Percentiles rank a stretch among this genome's conserved stretches.
These are phyloP conservation scores for Celastrina argiolus DNA, from an alignment of 2,888 invertebrate species.

Conservation along the genomic window DNA sequence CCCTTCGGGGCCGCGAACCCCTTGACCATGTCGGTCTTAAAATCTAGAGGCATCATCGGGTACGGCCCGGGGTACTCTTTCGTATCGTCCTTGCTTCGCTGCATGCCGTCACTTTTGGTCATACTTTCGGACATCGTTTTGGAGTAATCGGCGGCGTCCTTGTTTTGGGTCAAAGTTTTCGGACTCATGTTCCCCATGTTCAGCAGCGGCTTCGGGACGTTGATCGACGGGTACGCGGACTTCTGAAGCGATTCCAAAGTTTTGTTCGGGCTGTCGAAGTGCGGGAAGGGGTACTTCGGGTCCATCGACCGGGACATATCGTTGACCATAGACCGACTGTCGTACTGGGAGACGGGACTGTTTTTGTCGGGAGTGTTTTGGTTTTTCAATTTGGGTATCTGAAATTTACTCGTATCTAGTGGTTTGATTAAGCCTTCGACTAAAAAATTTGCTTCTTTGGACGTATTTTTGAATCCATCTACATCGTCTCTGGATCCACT, in stretches of 20 bases:
- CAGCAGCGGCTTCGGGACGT: slow-evolving; percentile 66
- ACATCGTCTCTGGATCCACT: slow-evolving; percentile 81
- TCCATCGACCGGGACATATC: slow-evolving; percentile 66
- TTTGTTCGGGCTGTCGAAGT: slow-evolving; percentile 62
- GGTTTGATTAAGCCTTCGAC: slow-evolving; percentile 88
- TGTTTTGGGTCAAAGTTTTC: slow-evolving; percentile 55
- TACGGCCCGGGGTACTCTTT: slow-evolving; percentile 58
- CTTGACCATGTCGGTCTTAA: slow-evolving; percentile 69
- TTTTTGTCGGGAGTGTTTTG: slow-evolving; percentile 70
- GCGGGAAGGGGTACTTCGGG: slow-evolving; percentile 66
- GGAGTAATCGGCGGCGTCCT: slow-evolving; percentile 55
- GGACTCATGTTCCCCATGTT: slow-evolving; percentile 69
- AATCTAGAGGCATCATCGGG: slow-evolving; percentile 65
- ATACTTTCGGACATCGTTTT: slow-evolving; percentile 63
- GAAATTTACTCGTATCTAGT: slow-evolving; percentile 88
- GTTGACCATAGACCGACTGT: slow-evolving; percentile 64
- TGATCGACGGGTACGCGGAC: slow-evolving; percentile 59
- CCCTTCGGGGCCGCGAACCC: slow-evolving; percentile 69
- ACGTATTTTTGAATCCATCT: slow-evolving; percentile 80
- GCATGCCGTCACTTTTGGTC: slow-evolving; percentile 57
- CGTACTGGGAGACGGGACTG: slow-evolving; percentile 61
- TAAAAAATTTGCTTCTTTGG: slow-evolving; percentile 80
- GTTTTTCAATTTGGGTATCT: slow-evolving; percentile 87
- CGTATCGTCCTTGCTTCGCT: slow-evolving; percentile 60
- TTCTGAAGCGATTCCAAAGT: slow-evolving; percentile 61